Percentiles rank a stretch among this genome's conserved stretches.
Evolutionary conservation across 2,888 invertebrate species (phyloP).

Genomic region (Agrilus mali): DNA sequence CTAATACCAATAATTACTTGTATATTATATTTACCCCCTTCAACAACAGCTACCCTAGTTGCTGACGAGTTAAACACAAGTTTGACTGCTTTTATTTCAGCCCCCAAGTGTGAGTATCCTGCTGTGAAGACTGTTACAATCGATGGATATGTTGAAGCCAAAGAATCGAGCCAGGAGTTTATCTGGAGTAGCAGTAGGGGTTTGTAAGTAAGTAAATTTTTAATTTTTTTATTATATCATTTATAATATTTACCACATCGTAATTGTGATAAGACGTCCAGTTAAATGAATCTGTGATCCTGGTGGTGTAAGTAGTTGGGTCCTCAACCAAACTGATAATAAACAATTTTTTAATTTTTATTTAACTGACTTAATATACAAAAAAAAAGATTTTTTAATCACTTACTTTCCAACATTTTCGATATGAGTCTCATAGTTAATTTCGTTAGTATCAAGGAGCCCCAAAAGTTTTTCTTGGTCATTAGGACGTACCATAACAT

Average conservation of each 20-base stretch:
- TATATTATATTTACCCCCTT: too few relatives aligned
- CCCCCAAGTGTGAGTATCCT: conserved; percentile 47
- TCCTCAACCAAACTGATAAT: too few relatives aligned
- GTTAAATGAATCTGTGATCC: conserved; percentile 27
- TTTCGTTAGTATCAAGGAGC: conserved; percentile 28
- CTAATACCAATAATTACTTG: too few relatives aligned
- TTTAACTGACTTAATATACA: too few relatives aligned
- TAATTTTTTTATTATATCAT: neutral
- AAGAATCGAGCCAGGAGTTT: conserved; percentile 42
- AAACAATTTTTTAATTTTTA: too few relatives aligned
- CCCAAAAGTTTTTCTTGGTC: conserved; percentile 34
- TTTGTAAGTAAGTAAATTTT: neutral
- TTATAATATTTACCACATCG: conserved; percentile 29
- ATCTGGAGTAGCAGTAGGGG: conserved; percentile 28
- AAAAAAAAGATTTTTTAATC: too few relatives aligned
- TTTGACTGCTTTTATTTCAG: conserved; percentile 44
- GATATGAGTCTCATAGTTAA: conserved; percentile 36
- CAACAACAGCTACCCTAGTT: conserved; percentile 26
- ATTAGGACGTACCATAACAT: conserved; percentile 49
- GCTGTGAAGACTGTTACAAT: conserved; percentile 38
- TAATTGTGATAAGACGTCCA: conserved; percentile 49
- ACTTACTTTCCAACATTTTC: conserved; percentile 42
- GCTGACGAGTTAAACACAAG: conserved; percentile 25
- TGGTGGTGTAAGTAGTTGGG: too few relatives aligned
- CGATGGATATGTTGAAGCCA: conserved; percentile 36